Base-by-base conservation (phyloP, 2,888 invertebrate genomes). In the Latrodectus elegans region DNA sequence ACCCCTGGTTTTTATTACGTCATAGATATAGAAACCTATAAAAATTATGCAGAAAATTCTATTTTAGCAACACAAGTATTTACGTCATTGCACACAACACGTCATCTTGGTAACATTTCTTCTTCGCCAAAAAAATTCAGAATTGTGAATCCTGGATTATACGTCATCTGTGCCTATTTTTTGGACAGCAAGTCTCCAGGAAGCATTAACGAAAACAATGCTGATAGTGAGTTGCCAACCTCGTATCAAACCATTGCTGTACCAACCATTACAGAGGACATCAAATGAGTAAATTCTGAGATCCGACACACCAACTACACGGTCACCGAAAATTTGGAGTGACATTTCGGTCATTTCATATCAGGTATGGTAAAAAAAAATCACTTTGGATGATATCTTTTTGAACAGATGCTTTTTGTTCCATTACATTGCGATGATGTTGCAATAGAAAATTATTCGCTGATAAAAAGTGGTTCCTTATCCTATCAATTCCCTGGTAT, bases 271-370 rank as follows among this genome's bases (percentile, higher is more conserved):
- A 83, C 83, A 26, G 88, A 82, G 53, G 88, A 83, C 60, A 88
- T 88, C 73, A 71, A 78, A 49, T 17, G 88, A 22, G 87, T 87
- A 55, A 88, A 83, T 60, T 83, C 82, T 26, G 82, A 73, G 60
- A 78, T 88, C 11, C 76, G 82, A 64, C 68, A 88, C 72, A 88
- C 88, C 88, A 84, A 88, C 51, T 88, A 84, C 88, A 88, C 88
- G 60, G 84, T 84, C 55, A 76, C 84, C 53, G 88, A 74, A 49
- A 64, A 74, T 64, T 88, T 84, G 51, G 88, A 88, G 88, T 88
- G 88, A 88, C 88, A 70, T 75, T 87, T 55, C 67, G 64, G 70
- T 71, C 65, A 15, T 2, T 15, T 22, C 38, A 49, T 60, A 26
- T 71, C 81, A 52, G 77, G 68, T 77, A 26, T 53, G 71, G 73